Conservation (phyloP, 2,113 vertebrate species). For the Amphiprion ocellaris region DNA sequence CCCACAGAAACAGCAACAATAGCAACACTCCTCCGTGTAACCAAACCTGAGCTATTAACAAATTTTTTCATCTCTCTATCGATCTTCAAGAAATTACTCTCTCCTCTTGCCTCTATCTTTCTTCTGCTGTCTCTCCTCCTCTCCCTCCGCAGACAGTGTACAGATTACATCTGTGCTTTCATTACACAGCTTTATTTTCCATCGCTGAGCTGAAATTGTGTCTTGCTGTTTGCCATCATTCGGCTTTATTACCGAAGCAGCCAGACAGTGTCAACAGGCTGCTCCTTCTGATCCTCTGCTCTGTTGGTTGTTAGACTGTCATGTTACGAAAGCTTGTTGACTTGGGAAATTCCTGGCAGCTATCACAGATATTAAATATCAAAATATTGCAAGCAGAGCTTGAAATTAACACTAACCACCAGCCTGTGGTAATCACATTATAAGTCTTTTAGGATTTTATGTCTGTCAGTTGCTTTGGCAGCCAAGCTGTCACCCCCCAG, state of each 20-base stretch:
- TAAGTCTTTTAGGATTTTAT: slow-evolving; percentile 44
- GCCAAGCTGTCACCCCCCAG: neutral
- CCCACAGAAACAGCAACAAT: slow-evolving; percentile 28
- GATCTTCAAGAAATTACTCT: slow-evolving; percentile 55
- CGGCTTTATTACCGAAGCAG: slow-evolving; percentile 67
- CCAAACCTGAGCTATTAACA: slow-evolving; percentile 55
- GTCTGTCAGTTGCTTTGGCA: slow-evolving; percentile 39
- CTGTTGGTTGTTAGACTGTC: slow-evolving; percentile 54
- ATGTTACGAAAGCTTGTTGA: slow-evolving; percentile 56
- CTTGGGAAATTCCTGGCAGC: slow-evolving; percentile 48
- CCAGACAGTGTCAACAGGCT: slow-evolving; percentile 58
- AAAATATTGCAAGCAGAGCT: slow-evolving; percentile 44
- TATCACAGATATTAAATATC: slow-evolving; percentile 55
- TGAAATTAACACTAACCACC: slow-evolving; percentile 54
- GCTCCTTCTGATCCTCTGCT: slow-evolving; percentile 58
- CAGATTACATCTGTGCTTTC: slow-evolving; percentile 71
- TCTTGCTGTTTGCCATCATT: slow-evolving; percentile 71
- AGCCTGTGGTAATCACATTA: slow-evolving; percentile 44
- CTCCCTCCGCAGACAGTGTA: slow-evolving; percentile 43
- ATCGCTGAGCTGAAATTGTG: slow-evolving; percentile 59
- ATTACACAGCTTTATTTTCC: slow-evolving; percentile 74
- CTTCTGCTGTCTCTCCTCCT: slow-evolving; percentile 34
- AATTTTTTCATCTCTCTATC: slow-evolving; percentile 57
- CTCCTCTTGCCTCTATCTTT: slow-evolving; percentile 28
- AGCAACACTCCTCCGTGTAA: slow-evolving; percentile 30